Conservation (phyloP, 2,888 invertebrate species). For the Drosophila meridionalis region DNA sequence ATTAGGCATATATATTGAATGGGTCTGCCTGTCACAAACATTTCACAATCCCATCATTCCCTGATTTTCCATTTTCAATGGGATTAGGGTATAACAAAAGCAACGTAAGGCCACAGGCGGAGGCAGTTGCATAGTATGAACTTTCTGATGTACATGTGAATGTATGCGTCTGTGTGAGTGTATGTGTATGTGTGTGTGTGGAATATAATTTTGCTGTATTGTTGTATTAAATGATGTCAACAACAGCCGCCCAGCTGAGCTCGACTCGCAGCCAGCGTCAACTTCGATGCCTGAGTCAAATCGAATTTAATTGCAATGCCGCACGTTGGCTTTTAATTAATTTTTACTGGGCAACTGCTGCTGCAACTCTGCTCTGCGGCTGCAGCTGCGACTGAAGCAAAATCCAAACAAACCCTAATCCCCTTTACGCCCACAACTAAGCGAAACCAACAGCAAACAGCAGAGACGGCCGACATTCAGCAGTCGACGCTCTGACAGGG, state of each 20-base stretch:
- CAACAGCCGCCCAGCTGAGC: slow-evolving; percentile 78
- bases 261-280: slow-evolving; percentile 29
- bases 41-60: neutral
- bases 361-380: slow-evolving; percentile 31
- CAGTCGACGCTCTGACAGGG: slow-evolving; percentile 68
- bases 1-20: too few relatives aligned
- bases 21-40: neutral
- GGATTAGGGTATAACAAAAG: slow-evolving; percentile 50
- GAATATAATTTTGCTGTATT: slow-evolving; percentile 78
- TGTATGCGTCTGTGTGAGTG: slow-evolving; percentile 50
- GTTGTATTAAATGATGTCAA: slow-evolving; percentile 82
- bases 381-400: slow-evolving; percentile 13
- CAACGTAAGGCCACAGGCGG: slow-evolving; percentile 7
- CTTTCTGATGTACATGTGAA: slow-evolving; percentile 62
- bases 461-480: slow-evolving; percentile 29
- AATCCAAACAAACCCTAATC: slow-evolving; percentile 15
- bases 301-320: slow-evolving; percentile 81
- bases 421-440: slow-evolving; percentile 39
- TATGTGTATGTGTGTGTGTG: slow-evolving; percentile 37
- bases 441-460: slow-evolving; percentile 61
- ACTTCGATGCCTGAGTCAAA: slow-evolving; percentile 59
- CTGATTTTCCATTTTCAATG: neutral
- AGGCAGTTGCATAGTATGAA: slow-evolving; percentile 70
- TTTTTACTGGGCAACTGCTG: slow-evolving; percentile 67
- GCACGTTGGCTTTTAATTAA: slow-evolving; percentile 80